Evolutionary conservation across 1,140 invertebrate genomes (phyloP).

Genomic region (Trachymyrmex septentrionalis): DNA sequence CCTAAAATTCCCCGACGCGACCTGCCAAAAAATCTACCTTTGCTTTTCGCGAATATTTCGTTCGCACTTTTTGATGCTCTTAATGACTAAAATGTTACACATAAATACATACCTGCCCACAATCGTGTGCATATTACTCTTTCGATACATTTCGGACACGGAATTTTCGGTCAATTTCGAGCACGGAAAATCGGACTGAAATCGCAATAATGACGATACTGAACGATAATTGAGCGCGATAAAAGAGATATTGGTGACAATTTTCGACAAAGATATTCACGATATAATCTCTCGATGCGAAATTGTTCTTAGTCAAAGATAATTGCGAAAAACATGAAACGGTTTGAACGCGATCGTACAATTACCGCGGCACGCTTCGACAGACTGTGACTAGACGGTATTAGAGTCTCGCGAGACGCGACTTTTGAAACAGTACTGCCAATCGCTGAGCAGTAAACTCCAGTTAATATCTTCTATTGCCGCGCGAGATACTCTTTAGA

Average conservation of each 20-base stretch:
- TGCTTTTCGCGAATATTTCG: conserved; percentile 13
- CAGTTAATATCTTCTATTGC: neutral
- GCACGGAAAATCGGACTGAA: neutral
- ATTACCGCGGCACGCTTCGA: neutral
- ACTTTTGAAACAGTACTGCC: neutral
- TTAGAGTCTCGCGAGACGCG: too few relatives aligned
- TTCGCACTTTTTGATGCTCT: neutral
- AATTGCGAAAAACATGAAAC: neutral
- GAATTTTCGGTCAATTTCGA: neutral
- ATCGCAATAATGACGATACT: neutral
- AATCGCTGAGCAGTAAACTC: neutral
- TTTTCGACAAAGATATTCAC: neutral
- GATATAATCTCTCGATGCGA: neutral
- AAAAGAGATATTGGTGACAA: neutral
- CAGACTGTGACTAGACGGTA: neutral
- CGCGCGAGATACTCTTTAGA: neutral
- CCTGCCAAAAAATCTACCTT: neutral
- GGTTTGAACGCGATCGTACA: neutral
- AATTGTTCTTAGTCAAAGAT: neutral
- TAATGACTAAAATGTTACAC: neutral
- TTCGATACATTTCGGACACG: neutral
- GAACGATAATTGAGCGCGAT: neutral
- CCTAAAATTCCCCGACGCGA: too few relatives aligned
- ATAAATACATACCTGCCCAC: conserved; percentile 4
- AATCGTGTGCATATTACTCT: neutral